These are phyloP conservation scores for Cynocephalus volans DNA, from an alignment of 2,113 vertebrate genomes.

Conservation along the genomic window DNA sequence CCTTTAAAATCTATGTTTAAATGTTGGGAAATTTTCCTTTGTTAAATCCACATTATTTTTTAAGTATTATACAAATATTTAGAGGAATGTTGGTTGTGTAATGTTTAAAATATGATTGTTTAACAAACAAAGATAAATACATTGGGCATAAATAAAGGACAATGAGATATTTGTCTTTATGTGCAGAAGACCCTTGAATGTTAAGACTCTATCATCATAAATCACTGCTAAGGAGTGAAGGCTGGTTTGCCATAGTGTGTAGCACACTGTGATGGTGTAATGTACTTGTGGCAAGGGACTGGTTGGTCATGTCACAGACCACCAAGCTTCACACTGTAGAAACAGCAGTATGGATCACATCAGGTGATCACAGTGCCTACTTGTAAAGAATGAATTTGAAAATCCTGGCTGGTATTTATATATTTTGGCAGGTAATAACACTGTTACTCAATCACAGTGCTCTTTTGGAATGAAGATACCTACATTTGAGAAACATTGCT, in stretches of 20 bases:
- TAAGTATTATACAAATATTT: neutral
- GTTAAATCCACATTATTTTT: slow-evolving; percentile 51
- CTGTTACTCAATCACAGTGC: neutral
- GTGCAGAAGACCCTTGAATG: neutral
- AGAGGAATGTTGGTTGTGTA: neutral
- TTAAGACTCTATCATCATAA: neutral
- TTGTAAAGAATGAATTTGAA: neutral
- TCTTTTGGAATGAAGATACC: neutral
- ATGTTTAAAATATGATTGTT: neutral
- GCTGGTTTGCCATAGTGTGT: neutral
- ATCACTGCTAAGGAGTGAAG: neutral
- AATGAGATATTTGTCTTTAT: neutral
- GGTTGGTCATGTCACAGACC: accelerated
- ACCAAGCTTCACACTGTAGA: neutral
- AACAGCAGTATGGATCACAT: neutral
- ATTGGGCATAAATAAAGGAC: neutral
- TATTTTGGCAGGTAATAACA: neutral
- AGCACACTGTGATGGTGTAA: accelerated
- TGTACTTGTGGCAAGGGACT: neutral
- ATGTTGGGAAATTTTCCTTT: slow-evolving; percentile 1
- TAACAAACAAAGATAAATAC: neutral
- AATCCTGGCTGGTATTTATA: neutral
- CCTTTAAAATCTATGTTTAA: slow-evolving; percentile 37
- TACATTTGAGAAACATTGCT: neutral
- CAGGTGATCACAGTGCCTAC: accelerated